Evolutionary conservation across 2,888 invertebrate genomes (phyloP).

Genomic region (Steinernema carpocapsae): DNA sequence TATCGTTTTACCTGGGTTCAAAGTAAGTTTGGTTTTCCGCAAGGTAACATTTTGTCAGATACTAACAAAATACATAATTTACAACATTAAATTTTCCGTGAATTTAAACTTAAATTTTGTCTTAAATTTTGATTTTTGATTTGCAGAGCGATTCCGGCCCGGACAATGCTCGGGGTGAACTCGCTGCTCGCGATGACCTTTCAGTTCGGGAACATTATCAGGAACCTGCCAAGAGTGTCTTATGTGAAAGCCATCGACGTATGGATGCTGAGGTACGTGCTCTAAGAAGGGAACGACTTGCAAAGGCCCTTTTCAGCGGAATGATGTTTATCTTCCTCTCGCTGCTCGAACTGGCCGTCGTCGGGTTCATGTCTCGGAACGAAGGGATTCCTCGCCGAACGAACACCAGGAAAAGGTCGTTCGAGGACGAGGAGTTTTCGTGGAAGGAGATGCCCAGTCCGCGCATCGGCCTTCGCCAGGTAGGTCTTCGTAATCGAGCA

Average conservation of each 20-base stretch:
- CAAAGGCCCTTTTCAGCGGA: slow-evolving; percentile 44
- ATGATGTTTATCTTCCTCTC: slow-evolving; percentile 69
- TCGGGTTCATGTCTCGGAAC: slow-evolving; percentile 68
- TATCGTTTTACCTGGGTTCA: slow-evolving; percentile 68
- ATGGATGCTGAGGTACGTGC: slow-evolving; percentile 60
- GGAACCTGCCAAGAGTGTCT: slow-evolving; percentile 68
- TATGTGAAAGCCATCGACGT: slow-evolving; percentile 67
- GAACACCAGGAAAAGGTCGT: slow-evolving; percentile 39
- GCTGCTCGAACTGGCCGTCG: slow-evolving; percentile 67
- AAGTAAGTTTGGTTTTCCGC: slow-evolving; percentile 44
- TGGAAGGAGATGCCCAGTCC: slow-evolving; percentile 68
- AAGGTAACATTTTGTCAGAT: slow-evolving; percentile 3
- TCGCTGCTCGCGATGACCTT: slow-evolving; percentile 69
- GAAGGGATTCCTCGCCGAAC: slow-evolving; percentile 63
- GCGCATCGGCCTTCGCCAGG: slow-evolving; percentile 64
- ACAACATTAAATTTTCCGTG: too few species aligned
- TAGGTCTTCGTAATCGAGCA: slow-evolving; percentile 26
- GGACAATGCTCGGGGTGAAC: slow-evolving; percentile 69
- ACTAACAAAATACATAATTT: too few species aligned
- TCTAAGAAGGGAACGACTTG: background rate
- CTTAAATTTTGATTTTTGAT: too few species aligned
- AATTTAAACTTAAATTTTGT: too few species aligned
- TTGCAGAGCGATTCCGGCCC: slow-evolving; percentile 67
- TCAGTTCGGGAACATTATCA: slow-evolving; percentile 69
- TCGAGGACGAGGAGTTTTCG: slow-evolving; percentile 61